Conservation (phyloP, 2,888 invertebrate species). For the Desoria tigrina region DNA sequence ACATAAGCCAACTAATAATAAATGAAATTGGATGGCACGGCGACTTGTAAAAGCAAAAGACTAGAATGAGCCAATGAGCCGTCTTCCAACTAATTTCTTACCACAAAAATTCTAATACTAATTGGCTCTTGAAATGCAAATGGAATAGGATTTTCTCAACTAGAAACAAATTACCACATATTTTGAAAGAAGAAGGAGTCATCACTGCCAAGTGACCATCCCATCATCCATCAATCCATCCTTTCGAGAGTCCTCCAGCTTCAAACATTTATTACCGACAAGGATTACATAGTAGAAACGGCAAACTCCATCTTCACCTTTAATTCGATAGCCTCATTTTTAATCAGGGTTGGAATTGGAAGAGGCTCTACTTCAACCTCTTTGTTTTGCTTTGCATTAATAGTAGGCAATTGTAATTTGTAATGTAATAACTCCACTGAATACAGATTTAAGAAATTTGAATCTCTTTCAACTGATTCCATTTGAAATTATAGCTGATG, state of each 20-base stretch:
- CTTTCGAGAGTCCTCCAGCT: background rate
- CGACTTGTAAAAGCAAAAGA: slow-evolving; percentile 9
- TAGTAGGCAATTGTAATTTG: background rate
- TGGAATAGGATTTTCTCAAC: background rate
- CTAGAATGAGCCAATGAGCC: slow-evolving; percentile 1
- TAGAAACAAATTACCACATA: slow-evolving; percentile 12
- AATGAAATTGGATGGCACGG: slow-evolving; percentile 9
- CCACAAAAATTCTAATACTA: slow-evolving; percentile 9
- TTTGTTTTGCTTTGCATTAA: too few species aligned
- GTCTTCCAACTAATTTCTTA: slow-evolving; percentile 15
- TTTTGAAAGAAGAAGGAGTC: slow-evolving; percentile 10
- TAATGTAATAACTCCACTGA: background rate
- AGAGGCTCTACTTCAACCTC: too few species aligned
- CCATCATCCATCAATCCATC: slow-evolving; percentile 19
- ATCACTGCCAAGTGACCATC: slow-evolving; percentile 17
- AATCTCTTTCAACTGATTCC: background rate
- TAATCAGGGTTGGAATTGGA: background rate
- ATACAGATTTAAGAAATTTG: slow-evolving; percentile 14
- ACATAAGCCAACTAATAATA: background rate
- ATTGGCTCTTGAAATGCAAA: slow-evolving; percentile 17
- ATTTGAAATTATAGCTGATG: background rate
- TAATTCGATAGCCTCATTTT: background rate
- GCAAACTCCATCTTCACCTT: slow-evolving; percentile 2
- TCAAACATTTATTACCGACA: slow-evolving; percentile 4
- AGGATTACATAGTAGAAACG: background rate